Evolutionary conservation across 2,113 vertebrate genomes (phyloP).

Genomic region (Psittacara wagleri): DNA sequence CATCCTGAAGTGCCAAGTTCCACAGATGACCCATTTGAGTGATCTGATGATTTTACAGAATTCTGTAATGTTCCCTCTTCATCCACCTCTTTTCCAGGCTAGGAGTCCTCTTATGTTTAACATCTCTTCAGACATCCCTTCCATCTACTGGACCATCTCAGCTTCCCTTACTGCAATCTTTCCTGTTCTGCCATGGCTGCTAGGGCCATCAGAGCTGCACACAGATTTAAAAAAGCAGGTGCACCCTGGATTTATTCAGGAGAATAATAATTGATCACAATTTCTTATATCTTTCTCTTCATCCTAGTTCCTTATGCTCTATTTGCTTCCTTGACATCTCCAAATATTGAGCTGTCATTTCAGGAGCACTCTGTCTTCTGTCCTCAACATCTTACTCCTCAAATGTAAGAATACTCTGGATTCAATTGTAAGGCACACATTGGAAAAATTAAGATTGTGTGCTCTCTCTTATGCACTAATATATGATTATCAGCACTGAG

Average conservation of each 20-base stretch:
- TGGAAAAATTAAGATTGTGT: background rate
- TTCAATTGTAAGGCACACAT: background rate
- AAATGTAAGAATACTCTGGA: background rate
- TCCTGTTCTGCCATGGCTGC: background rate
- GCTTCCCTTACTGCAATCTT: background rate
- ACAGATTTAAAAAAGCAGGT: background rate
- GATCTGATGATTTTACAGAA: background rate
- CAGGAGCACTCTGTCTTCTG: background rate
- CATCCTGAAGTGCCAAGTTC: background rate
- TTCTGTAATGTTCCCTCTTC: background rate
- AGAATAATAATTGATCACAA: background rate
- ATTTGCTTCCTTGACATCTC: background rate
- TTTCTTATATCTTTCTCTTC: background rate
- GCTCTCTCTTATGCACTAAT: background rate
- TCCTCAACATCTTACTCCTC: background rate
- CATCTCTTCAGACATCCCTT: background rate
- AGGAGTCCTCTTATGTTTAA: background rate
- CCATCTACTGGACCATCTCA: background rate
- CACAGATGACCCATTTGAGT: background rate
- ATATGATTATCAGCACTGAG: background rate
- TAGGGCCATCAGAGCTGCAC: background rate
- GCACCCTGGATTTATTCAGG: background rate
- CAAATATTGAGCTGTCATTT: background rate
- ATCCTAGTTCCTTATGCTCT: background rate
- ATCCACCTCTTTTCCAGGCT: background rate